phyloP scores from a whole-genome alignment of 2,113 vertebrate species.

The Anarrhichthys ocellatus region DNA sequence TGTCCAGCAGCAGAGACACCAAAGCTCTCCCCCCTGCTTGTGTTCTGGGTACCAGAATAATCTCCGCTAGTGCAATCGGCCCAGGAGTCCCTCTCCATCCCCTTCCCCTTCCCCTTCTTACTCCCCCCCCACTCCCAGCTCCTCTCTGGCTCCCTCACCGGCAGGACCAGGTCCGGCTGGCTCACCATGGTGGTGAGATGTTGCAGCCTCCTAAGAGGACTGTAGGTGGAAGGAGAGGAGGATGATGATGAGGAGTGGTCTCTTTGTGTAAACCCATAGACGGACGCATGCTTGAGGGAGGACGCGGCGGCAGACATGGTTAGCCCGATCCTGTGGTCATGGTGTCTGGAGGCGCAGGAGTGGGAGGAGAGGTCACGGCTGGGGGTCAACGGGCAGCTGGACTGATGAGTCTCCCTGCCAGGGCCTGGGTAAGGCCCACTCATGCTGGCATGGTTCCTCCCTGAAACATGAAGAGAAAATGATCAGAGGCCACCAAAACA shows the following conservation, averaged over 20 bases:
- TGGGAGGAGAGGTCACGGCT: slow-evolving; percentile 79
- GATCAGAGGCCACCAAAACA: neutral
- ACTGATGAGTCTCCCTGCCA: slow-evolving; percentile 83
- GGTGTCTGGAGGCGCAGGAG: slow-evolving; percentile 78
- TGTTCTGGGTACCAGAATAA: slow-evolving; percentile 39
- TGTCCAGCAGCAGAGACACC: slow-evolving; percentile 22
- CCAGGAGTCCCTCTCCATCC: slow-evolving; percentile 49
- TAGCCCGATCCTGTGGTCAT: slow-evolving; percentile 76
- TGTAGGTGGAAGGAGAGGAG: slow-evolving; percentile 81
- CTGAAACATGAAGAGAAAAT: slow-evolving; percentile 61
- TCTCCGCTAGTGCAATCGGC: slow-evolving; percentile 37
- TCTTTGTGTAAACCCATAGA: slow-evolving; percentile 83
- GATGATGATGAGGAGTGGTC: slow-evolving; percentile 70
- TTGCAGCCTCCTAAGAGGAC: slow-evolving; percentile 89
- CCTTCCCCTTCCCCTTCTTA: slow-evolving; percentile 40
- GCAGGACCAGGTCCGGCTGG: slow-evolving; percentile 78
- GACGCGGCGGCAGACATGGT: slow-evolving; percentile 82
- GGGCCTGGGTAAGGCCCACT: slow-evolving; percentile 87
- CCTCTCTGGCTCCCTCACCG: slow-evolving; percentile 46
- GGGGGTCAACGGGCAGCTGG: slow-evolving; percentile 85
- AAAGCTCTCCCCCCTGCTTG: slow-evolving; percentile 35
- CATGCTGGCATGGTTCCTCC: slow-evolving; percentile 83
- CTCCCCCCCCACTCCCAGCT: slow-evolving; percentile 57
- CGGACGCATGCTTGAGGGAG: slow-evolving; percentile 76
- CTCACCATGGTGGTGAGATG: slow-evolving; percentile 92